Evolutionary conservation across 2,113 vertebrate genomes (phyloP), one percentile per base, ranked within the genome.

Genomic region (Pionites leucogaster): DNA sequence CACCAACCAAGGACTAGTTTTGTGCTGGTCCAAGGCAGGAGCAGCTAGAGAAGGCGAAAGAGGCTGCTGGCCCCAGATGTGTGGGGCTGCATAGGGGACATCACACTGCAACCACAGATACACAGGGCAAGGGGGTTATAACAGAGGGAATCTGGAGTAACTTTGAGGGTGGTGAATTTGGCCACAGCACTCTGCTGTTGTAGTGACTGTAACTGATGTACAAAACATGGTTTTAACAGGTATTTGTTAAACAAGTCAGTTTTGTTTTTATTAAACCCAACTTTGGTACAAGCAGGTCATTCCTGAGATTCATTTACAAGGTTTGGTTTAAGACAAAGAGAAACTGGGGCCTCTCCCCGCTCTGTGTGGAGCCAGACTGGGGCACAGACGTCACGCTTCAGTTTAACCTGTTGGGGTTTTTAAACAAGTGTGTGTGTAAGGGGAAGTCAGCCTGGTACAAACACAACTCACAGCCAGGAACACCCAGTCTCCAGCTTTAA

Each of bases 231-330:
- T 71, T 95, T 76, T 85, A 91, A 86, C 72, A 83, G 69, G 53
- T 69, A 69, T 91, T 93, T 71, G 88, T 96, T 96, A 93, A 92
- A 95, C 86, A 87, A 77, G 89, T 93, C 95, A 95, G 86, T 76
- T 86, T 53, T 89, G 93, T 22, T 93, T 96, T 97, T 93, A 97
- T 96, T 95, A 82, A 95, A 90, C 65, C 72, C 91, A 85, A 31
- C 81, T 94, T 87, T 86, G 77, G 90, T 94, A 93, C 96, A 95
- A 70, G 86, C 49, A 96, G 92, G 47, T 91, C 37, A 65, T 72
- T 95, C 83, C 92, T 96, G 92, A 91, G 81, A 46, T 55, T 69
- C 46, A 10, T 82, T 72, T 87, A 92, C 93, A 93, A 68, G 27
- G 72, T 29, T 84, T 59, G 57, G 31, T 81, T 95, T 79, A 88